A percentile compares a stretch with the other conserved stretches of the same genome.
Evolutionary conservation across 2,797 vertebrate genomes (phyloP).

Genomic region (Antrozous pallidus): DNA sequence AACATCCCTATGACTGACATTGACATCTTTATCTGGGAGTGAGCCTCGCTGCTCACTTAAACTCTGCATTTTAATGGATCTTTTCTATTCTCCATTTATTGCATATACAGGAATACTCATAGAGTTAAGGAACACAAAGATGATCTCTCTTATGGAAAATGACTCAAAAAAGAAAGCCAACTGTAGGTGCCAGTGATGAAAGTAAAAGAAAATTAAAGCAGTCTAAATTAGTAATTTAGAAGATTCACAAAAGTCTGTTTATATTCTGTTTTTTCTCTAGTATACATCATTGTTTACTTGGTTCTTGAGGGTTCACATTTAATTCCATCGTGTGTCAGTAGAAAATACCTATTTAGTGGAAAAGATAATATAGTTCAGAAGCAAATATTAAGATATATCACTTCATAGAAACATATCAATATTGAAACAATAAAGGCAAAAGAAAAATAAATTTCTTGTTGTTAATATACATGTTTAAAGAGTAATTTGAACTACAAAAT

Average conservation of each 20-base stretch:
- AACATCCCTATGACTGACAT: neutral
- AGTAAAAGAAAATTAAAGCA: neutral
- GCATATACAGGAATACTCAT: neutral
- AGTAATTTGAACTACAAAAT: conserved; percentile 33
- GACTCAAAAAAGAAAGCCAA: neutral
- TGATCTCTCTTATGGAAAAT: neutral
- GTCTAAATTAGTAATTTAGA: neutral
- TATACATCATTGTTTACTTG: neutral
- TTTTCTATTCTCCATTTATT: neutral
- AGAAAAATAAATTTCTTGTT: neutral
- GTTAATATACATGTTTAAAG: conserved; percentile 9
- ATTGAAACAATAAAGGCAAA: neutral
- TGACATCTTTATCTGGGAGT: neutral
- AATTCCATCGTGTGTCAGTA: neutral
- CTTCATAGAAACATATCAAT: neutral
- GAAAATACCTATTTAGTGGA: neutral
- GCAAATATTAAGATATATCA: neutral
- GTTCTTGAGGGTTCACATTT: neutral
- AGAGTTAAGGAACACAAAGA: neutral
- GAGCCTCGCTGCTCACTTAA: neutral
- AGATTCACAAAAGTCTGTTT: neutral
- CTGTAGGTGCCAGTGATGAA: neutral
- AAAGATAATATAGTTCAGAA: conserved; percentile 29
- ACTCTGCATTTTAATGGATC: neutral
- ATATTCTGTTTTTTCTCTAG: neutral